phyloP scores from a whole-genome alignment of 1,140 invertebrate species.

The Diachasmimorpha longicaudata region DNA sequence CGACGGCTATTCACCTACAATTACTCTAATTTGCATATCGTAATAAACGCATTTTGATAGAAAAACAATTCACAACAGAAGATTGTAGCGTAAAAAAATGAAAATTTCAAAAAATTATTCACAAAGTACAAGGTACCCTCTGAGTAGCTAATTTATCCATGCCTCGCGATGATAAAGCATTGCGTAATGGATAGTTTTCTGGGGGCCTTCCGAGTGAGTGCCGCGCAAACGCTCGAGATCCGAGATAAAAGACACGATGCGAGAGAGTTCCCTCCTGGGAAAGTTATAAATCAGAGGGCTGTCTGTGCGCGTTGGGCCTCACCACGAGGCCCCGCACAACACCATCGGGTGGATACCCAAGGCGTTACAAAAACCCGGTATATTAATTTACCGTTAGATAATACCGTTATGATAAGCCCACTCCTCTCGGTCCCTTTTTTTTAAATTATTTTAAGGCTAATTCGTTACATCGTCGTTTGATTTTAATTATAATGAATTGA shows the following conservation, averaged over 20 bases:
- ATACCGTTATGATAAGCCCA: conserved; percentile 28
- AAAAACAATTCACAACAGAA: not conserved
- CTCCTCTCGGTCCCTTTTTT: not conserved
- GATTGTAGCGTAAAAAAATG: not conserved
- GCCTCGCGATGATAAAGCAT: conserved; percentile 44
- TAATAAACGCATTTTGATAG: not conserved
- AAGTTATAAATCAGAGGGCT: conserved; percentile 35
- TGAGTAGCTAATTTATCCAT: conserved; percentile 34
- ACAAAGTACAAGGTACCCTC: not conserved
- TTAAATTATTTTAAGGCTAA: not conserved
- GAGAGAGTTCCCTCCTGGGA: conserved; percentile 24
- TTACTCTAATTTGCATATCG: conserved; percentile 41
- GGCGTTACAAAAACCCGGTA: conserved; percentile 36
- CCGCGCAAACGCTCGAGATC: conserved; percentile 26
- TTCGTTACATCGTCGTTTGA: conserved; percentile 7
- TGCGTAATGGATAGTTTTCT: conserved; percentile 44
- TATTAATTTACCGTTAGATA: conserved; percentile 37
- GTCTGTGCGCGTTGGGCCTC: conserved; percentile 27
- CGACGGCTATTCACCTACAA: not conserved
- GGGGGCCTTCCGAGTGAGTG: conserved; percentile 43
- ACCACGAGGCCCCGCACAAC: not conserved
- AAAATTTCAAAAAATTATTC: not conserved
- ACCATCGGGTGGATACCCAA: conserved; percentile 14
- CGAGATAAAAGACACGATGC: conserved; percentile 36
- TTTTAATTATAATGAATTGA: conserved; percentile 9